Percentiles rank a stretch among this genome's conserved stretches.
phyloP scores from a whole-genome alignment of 2,113 vertebrate species.

The Taxidea taxus region DNA sequence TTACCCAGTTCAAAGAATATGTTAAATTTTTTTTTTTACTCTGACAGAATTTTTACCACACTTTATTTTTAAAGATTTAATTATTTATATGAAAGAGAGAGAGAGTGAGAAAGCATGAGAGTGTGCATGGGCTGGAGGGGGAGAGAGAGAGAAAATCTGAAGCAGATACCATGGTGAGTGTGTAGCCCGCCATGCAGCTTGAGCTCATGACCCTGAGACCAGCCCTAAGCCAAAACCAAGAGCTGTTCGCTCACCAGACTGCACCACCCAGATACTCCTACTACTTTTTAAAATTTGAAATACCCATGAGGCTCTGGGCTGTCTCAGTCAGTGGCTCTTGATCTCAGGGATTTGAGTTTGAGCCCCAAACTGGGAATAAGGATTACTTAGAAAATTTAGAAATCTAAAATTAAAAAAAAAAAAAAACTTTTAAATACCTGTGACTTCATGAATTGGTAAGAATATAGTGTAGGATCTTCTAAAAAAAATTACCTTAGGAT shows the following conservation, averaged over 20 bases:
- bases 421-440: not conserved
- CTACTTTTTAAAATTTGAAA: not conserved
- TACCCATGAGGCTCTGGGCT: not conserved
- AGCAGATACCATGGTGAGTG: not conserved
- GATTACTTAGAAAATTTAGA: not conserved
- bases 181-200: not conserved
- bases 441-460: not conserved
- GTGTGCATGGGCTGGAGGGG: not conserved
- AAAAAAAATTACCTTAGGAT: no score
- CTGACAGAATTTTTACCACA: not conserved
- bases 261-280: not conserved
- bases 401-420: not conserved
- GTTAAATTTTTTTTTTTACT: not conserved
- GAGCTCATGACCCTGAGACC: not conserved
- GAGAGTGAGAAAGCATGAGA: rapidly evolving
- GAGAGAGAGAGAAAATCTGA: not conserved
- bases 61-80: not conserved
- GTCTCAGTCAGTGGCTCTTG: not conserved
- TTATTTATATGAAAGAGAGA: not conserved
- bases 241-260: not conserved
- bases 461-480: not conserved
- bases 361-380: not conserved
- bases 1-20: not conserved
- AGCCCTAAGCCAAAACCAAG: not conserved
- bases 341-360: not conserved